Conservation (phyloP, 2,888 invertebrate genomes). For the Tipula unca region DNA sequence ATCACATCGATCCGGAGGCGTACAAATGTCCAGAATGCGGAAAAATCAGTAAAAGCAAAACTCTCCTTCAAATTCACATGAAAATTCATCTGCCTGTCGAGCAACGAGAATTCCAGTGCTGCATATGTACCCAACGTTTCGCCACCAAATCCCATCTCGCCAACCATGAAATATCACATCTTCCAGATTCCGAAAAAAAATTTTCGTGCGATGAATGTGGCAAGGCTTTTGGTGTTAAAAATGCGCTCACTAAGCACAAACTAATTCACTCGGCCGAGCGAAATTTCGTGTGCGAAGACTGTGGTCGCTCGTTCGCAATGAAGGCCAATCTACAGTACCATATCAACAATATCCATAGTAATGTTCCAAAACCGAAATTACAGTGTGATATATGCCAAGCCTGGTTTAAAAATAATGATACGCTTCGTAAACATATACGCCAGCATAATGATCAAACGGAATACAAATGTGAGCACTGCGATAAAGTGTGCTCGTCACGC, state of each 20-base stretch:
- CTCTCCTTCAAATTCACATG: constrained; percentile 25
- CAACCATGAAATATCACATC: constrained; percentile 26
- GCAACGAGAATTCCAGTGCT: constrained; percentile 23
- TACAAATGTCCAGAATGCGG: constrained; percentile 25
- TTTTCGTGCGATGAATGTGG: constrained; percentile 26
- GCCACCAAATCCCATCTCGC: constrained; percentile 26
- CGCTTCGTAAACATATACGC: constrained; percentile 24
- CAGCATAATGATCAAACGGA: constrained; percentile 24
- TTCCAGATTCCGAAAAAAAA: constrained; percentile 24
- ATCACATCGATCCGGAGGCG: constrained; percentile 26
- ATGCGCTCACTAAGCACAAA: constrained; percentile 25
- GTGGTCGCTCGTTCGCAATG: constrained; percentile 25
- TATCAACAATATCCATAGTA: constrained; percentile 22
- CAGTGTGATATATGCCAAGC: constrained; percentile 25
- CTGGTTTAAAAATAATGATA: constrained; percentile 27
- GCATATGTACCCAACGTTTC: constrained; percentile 25
- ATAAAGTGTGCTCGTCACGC: constrained; percentile 23
- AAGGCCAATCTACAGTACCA: constrained; percentile 23
- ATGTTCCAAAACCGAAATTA: constrained; percentile 22
- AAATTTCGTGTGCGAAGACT: constrained; percentile 26
- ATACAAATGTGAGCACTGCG: constrained; percentile 24
- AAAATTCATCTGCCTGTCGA: constrained; percentile 26
- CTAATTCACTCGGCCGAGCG: constrained; percentile 24
- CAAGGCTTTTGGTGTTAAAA: constrained; percentile 25
- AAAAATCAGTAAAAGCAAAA: constrained; percentile 26